Conservation (phyloP, 2,113 vertebrate genomes). For the Malurus melanocephalus region DNA sequence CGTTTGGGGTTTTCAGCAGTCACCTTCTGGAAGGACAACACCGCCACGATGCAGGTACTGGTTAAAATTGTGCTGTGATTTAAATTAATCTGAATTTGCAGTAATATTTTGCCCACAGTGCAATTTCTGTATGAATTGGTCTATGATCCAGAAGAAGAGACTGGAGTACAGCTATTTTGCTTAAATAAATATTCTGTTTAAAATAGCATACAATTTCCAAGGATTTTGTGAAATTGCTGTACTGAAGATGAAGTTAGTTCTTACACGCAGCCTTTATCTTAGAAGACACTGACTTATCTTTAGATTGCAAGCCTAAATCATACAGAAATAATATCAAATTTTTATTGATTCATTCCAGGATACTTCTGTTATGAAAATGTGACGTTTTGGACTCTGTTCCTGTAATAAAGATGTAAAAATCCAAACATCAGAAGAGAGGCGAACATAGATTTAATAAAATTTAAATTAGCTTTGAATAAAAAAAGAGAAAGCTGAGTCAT, state of each 20-base stretch:
- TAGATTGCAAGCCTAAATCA: neutral
- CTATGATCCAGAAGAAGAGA: neutral
- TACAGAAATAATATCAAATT: neutral
- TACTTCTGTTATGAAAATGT: neutral
- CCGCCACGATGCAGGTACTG: neutral
- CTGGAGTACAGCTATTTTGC: neutral
- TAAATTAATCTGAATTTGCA: neutral
- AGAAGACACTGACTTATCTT: neutral
- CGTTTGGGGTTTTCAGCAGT: neutral
- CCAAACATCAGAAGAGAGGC: neutral
- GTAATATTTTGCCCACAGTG: neutral
- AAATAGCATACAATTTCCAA: neutral
- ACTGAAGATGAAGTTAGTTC: neutral
- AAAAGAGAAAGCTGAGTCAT: neutral
- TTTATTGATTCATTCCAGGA: neutral
- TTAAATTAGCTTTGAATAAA: neutral
- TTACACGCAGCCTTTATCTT: neutral
- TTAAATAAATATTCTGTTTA: neutral
- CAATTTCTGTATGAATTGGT: neutral
- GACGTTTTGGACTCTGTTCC: neutral
- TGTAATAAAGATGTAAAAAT: neutral
- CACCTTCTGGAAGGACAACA: neutral
- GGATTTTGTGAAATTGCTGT: neutral
- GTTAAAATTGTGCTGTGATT: neutral
- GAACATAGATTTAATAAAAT: neutral